phyloP scores from a whole-genome alignment of 1,140 invertebrate species.

The Venturia canescens region DNA sequence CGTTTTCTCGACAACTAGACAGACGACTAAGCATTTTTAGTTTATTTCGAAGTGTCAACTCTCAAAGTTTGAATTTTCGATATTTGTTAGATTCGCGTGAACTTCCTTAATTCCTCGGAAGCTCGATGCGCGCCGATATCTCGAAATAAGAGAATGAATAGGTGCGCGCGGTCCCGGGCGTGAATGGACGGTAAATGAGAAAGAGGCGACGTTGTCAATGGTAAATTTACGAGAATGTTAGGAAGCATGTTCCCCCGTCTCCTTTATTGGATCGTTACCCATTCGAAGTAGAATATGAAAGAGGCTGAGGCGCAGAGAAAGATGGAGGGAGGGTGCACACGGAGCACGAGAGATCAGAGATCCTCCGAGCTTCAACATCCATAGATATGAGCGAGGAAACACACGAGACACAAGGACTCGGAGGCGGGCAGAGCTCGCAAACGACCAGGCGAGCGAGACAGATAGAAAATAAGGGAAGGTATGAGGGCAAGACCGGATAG shows the following conservation, averaged over 20 bases:
- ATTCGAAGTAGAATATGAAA: conserved; percentile 19
- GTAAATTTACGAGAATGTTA: conserved; percentile 63
- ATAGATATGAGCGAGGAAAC: neutral
- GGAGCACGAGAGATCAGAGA: neutral
- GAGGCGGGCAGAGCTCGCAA: conserved; percentile 21
- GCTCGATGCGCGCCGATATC: no score
- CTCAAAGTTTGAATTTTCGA: no score
- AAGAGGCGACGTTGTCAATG: conserved; percentile 63
- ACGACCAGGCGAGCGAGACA: neutral
- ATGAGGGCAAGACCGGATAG: conserved; percentile 60
- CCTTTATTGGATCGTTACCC: conserved; percentile 6
- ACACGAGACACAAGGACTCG: conserved; percentile 13
- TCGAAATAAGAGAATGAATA: no score
- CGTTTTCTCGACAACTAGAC: no score
- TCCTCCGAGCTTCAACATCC: neutral
- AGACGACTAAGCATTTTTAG: no score
- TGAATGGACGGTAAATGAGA: conserved; percentile 27
- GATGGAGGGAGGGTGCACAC: neutral
- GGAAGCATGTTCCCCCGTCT: neutral
- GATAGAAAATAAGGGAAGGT: conserved; percentile 33
- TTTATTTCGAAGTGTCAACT: no score
- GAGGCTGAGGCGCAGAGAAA: conserved; percentile 6
- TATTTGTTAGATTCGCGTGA: no score
- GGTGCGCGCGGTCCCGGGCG: no score
- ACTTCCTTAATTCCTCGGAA: no score